phyloP scores from a whole-genome alignment of 2,113 vertebrate genomes.

The Macroglossus sobrinus region DNA sequence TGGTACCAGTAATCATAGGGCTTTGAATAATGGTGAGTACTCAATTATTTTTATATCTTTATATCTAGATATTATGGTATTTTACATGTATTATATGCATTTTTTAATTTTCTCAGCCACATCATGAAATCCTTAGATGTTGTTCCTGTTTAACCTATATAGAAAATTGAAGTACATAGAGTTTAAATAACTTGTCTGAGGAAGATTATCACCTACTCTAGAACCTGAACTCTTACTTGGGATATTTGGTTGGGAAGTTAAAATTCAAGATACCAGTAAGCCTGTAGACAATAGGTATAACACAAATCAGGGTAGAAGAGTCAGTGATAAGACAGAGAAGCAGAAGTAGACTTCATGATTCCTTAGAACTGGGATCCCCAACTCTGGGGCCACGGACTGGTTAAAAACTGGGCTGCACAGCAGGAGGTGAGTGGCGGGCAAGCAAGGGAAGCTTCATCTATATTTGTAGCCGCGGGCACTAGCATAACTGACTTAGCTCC shows the following conservation, averaged over 20 bases:
- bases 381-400: no score
- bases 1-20: neutral
- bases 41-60: slow-evolving; percentile 41
- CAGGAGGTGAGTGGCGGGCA: no score
- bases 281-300: neutral
- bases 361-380: neutral
- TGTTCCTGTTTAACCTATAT: neutral
- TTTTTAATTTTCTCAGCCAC: slow-evolving; percentile 20
- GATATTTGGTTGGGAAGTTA: neutral
- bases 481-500: no score
- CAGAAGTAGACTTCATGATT: neutral
- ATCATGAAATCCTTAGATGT: neutral
- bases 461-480: no score
- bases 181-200: slow-evolving; percentile 11
- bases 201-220: neutral
- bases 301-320: neutral
- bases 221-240: neutral
- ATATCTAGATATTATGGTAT: neutral
- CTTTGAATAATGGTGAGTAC: neutral
- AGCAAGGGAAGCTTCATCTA: no score
- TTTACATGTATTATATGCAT: neutral
- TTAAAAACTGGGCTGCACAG: no score
- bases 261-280: neutral
- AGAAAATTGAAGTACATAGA: neutral
- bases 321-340: neutral